Percentiles rank a stretch among this genome's conserved stretches.
These are phyloP conservation scores for Orussus abietinus DNA, from an alignment of 1,140 invertebrate genomes.

Conservation along the genomic window DNA sequence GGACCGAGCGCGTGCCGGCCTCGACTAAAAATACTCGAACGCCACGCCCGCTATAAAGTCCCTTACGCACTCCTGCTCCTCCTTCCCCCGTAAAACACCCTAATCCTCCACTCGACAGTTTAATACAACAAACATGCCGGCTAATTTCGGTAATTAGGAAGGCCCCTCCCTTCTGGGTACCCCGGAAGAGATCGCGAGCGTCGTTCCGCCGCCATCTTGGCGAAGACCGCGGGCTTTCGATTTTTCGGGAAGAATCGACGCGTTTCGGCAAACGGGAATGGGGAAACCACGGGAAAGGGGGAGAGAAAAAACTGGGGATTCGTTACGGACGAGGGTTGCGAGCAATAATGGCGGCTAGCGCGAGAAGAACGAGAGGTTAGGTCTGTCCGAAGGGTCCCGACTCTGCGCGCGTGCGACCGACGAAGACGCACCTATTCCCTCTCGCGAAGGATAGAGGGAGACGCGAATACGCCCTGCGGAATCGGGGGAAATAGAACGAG, in stretches of 20 bases:
- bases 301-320: constrained; percentile 35
- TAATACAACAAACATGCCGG: constrained; percentile 19
- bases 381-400: too few species aligned
- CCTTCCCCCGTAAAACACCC: constrained; percentile 15
- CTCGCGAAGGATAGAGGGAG: not conserved
- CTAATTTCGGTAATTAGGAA: constrained; percentile 33
- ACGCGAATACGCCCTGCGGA: constrained; percentile 1
- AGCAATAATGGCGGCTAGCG: not conserved
- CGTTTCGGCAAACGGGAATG: too few species aligned
- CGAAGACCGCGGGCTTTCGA: too few species aligned
- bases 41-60: constrained; percentile 46
- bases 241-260: too few species aligned
- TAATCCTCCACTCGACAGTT: constrained; percentile 6
- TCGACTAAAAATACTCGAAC: constrained; percentile 46
- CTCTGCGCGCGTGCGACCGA: constrained; percentile 18
- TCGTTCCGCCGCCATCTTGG: too few species aligned
- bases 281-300: constrained; percentile 20
- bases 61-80: constrained; percentile 9
- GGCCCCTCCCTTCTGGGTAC: not conserved
- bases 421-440: too few species aligned
- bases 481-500: not conserved
- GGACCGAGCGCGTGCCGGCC: constrained; percentile 37
- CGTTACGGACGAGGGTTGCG: constrained; percentile 25
- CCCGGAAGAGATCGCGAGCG: constrained; percentile 1
- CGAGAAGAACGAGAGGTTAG: constrained; percentile 6